These are phyloP conservation scores for Microplitis deprimator DNA, from an alignment of 2,888 invertebrate genomes.

Conservation along the genomic window DNA sequence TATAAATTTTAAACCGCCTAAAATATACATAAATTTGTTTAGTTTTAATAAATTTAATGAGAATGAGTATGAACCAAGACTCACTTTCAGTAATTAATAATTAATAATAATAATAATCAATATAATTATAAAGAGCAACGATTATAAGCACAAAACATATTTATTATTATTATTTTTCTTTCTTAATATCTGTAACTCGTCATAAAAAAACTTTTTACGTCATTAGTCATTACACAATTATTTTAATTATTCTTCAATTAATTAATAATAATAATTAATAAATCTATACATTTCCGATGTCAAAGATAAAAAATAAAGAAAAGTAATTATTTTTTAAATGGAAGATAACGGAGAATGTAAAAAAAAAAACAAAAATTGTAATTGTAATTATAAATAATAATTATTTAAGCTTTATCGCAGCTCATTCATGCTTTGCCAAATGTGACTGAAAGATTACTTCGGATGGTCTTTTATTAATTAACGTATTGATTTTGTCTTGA, in stretches of 20 bases:
- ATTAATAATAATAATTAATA: conserved; percentile 9
- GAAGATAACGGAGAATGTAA: background rate
- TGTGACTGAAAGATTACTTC: background rate
- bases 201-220: conserved; percentile 8
- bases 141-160: conserved; percentile 48
- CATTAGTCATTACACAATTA: conserved; percentile 7
- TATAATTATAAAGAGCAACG: conserved; percentile 50
- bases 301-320: background rate
- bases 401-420: background rate
- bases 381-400: background rate
- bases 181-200: conserved; percentile 31
- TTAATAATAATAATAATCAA: background rate
- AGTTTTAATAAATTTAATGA: conserved; percentile 61
- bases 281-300: background rate
- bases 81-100: conserved; percentile 46
- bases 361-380: background rate
- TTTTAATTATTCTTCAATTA: background rate
- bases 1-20: conserved; percentile 69
- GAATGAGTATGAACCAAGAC: conserved; percentile 66
- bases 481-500: conserved; percentile 31
- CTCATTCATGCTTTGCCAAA: background rate
- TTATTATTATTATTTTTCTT: conserved; percentile 23
- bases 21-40: conserved; percentile 67
- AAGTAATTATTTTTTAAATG: background rate
- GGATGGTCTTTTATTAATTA: conserved; percentile 9